Percentiles rank a stretch among this genome's conserved stretches.
Conservation (phyloP, 2,113 vertebrate species). For the Nibea albiflora region DNA sequence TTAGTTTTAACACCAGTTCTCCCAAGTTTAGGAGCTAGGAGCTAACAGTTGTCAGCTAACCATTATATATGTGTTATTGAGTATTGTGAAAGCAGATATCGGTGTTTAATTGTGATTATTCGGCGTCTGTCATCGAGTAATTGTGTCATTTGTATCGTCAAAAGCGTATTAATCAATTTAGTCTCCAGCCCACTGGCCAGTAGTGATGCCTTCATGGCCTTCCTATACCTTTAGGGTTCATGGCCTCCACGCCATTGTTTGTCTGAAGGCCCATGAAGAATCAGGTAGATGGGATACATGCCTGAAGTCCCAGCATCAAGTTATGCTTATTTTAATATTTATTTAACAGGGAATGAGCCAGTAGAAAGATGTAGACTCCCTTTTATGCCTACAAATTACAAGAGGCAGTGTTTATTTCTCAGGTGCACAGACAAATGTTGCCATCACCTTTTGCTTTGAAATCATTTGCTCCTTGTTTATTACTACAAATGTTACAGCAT, state of each 20-base stretch:
- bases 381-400: not conserved
- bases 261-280: conserved; percentile 50
- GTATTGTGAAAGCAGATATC: not conserved
- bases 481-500: not conserved
- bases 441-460: not conserved
- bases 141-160: not conserved
- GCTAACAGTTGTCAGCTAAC: not conserved
- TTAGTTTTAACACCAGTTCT: conserved; percentile 42
- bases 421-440: not conserved
- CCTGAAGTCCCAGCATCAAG: not conserved
- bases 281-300: not conserved
- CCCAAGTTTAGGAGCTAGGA: conserved; percentile 48
- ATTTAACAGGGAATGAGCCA: fast-evolving
- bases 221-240: conserved; percentile 63
- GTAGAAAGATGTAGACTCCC: not conserved
- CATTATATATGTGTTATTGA: not conserved
- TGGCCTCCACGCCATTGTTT: conserved; percentile 81
- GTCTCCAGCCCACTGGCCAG: conserved; percentile 11
- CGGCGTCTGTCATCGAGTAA: not conserved
- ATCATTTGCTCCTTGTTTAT: not conserved
- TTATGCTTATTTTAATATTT: not conserved
- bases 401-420: not conserved
- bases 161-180: not conserved
- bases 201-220: conserved; percentile 67
- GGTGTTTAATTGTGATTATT: not conserved